These are phyloP conservation scores for Pterostichus madidus DNA, from an alignment of 2,888 invertebrate genomes.

Conservation along the genomic window DNA sequence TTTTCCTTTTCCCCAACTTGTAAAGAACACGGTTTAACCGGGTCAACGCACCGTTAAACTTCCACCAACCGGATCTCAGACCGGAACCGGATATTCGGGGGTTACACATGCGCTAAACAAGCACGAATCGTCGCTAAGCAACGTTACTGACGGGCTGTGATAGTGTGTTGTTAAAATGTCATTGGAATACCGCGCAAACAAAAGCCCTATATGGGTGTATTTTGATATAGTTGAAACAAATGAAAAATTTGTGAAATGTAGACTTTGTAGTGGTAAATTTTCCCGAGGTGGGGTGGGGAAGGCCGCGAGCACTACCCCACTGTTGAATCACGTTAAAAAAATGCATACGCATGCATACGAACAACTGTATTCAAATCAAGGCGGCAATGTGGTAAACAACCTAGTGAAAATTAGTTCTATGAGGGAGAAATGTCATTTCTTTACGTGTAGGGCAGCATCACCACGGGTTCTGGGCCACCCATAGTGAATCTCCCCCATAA, in stretches of 20 bases:
- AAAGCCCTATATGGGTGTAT: constrained; percentile 58
- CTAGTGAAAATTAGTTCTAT: not conserved
- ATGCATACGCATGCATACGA: constrained; percentile 22
- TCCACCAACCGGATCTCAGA: constrained; percentile 6
- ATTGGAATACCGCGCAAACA: not conserved
- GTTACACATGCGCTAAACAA: constrained; percentile 18
- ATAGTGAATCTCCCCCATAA: constrained; percentile 77
- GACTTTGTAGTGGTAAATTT: constrained; percentile 39
- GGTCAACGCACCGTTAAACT: not conserved
- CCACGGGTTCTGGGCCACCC: constrained; percentile 74
- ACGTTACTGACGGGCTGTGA: not conserved
- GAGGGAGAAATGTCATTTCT: too few species aligned
- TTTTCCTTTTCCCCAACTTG: too few species aligned
- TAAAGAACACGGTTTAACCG: constrained; percentile 63
- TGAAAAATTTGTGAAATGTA: constrained; percentile 48
- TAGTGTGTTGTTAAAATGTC: constrained; percentile 4
- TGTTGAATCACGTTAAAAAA: constrained; percentile 55
- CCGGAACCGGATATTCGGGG: constrained; percentile 54
- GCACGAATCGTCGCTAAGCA: not conserved
- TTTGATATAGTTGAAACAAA: constrained; percentile 37
- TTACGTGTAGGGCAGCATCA: constrained; percentile 74
- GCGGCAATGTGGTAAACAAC: constrained; percentile 20
- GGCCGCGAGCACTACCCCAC: constrained; percentile 45
- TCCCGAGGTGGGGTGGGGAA: constrained; percentile 61
- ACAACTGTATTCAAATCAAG: not conserved